Evolutionary conservation across 2,888 invertebrate species (phyloP).

Genomic region (Drosophila vallismaia): DNA sequence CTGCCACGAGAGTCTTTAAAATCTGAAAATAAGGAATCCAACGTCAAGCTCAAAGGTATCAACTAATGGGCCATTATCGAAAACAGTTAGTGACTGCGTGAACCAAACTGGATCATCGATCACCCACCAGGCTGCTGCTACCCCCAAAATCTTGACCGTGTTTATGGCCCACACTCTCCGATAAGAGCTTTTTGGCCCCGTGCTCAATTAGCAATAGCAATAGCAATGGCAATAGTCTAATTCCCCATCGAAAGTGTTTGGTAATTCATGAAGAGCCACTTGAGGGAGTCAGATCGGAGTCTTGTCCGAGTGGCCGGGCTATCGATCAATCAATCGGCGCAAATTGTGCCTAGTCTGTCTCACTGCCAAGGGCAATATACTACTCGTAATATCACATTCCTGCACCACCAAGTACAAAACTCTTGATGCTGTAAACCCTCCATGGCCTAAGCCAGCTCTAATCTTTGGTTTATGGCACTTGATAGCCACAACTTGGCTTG

Average conservation of each 20-base stretch:
- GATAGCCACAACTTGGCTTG: slow-evolving; percentile 20
- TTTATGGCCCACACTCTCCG: slow-evolving; percentile 15
- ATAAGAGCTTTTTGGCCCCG: slow-evolving; percentile 20
- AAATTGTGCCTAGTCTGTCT: slow-evolving; percentile 5
- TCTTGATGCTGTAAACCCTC: slow-evolving; percentile 21
- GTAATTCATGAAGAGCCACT: slow-evolving; percentile 17
- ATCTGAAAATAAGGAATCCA: slow-evolving; percentile 16
- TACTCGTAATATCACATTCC: neutral
- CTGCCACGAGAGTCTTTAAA: neutral
- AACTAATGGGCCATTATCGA: slow-evolving; percentile 51
- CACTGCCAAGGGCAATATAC: slow-evolving; percentile 24
- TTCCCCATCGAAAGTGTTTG: slow-evolving; percentile 13
- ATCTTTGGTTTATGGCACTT: slow-evolving; percentile 27
- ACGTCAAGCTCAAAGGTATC: slow-evolving; percentile 52
- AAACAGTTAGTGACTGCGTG: slow-evolving; percentile 62
- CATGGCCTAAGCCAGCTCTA: slow-evolving; percentile 8
- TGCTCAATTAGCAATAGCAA: slow-evolving; percentile 21
- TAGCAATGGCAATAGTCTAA: slow-evolving; percentile 7
- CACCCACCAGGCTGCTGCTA: slow-evolving; percentile 26
- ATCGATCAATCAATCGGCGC: slow-evolving; percentile 11
- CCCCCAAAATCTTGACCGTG: slow-evolving; percentile 24
- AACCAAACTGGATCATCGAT: slow-evolving; percentile 24
- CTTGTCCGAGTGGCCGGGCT: slow-evolving; percentile 9
- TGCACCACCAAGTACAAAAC: slow-evolving; percentile 23
- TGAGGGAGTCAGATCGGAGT: neutral